Evolutionary conservation across 2,797 vertebrate genomes (phyloP), one percentile per base, ranked within the genome.

Genomic region (Huso huso): DNA sequence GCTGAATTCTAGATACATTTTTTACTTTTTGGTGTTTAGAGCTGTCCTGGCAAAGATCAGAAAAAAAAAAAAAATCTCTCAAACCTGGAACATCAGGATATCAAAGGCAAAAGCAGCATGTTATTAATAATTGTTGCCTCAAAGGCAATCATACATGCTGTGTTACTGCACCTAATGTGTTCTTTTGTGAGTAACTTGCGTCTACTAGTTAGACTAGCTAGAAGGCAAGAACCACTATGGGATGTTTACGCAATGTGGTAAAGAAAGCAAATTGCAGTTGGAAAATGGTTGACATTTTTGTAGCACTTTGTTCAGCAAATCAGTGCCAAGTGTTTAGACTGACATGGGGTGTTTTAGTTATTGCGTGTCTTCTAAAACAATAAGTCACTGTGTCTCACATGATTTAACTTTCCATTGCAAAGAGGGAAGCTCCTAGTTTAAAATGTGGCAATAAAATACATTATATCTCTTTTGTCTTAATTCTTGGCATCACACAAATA

Each of bases 121-220:
- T n/a, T 11, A 12, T 58, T 6, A 10, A 58, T 1, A n/a, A 49
- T 83, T 82, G 79, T 66, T 69, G 81, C 81, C 84, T 84, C 75
- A 74, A 74, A 80, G 80, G 80, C 84, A 83, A 79, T 81, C 76
- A 76, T 81, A 81, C 79, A 61, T 37, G 23, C 23, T 4, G n/a
- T 48, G 49, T 48, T 55, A 51, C 15, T 50, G 61, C 23, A 66
- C 57, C 18, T 51, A 61, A 69, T 65, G 52, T 69, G 66, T 87
- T 83, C 78, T 81, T 80, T 80, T 83, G 78, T 83, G 81, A 82
- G 78, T 76, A 12, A 80, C 78, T 83, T 76, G 77, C 81, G 77
- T 72, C 77, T 67, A 74, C 71, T 82, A 75, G 74, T 75, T 71
- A 48, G 10, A 71, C 69, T 68, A 64, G 77, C 71, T 75, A 74